phyloP scores from a whole-genome alignment of 1,140 invertebrate species.

The Colletes gigas region DNA sequence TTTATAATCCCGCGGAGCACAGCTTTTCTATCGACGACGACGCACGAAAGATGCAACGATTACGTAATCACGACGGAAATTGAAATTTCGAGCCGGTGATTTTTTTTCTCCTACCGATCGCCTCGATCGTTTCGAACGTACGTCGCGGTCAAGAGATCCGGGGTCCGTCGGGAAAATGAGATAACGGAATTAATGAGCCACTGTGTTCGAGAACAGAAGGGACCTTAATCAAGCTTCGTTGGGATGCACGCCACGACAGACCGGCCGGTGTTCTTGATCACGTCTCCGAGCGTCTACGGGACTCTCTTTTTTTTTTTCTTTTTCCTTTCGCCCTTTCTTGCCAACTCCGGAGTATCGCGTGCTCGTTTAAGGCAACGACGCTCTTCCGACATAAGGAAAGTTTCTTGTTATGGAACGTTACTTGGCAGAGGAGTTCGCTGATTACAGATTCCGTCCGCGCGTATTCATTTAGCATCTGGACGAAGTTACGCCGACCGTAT shows the following conservation, averaged over 20 bases:
- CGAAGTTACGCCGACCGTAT: too few relatives aligned
- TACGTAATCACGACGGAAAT: too few relatives aligned
- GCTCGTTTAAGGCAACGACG: conserved; percentile 1
- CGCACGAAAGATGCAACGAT: background rate
- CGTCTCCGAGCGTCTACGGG: conserved; percentile 19
- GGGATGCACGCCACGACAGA: conserved; percentile 37
- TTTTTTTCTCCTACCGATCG: background rate
- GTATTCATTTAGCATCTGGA: conserved; percentile 3
- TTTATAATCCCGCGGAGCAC: conserved; percentile 33
- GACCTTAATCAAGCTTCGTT: conserved; percentile 54
- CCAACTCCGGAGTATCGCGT: conserved; percentile 15
- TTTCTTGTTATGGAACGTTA: conserved; percentile 16
- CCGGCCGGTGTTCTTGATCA: conserved; percentile 49
- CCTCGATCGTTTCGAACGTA: conserved; percentile 3
- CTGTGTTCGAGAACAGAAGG: conserved; percentile 45
- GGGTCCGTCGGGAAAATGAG: conserved; percentile 32
- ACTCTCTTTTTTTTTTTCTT: background rate
- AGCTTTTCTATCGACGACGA: background rate
- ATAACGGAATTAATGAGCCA: conserved; percentile 55
- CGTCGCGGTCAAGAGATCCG: conserved; percentile 45
- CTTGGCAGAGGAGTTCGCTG: background rate
- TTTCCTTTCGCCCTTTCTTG: conserved; percentile 12
- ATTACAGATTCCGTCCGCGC: conserved; percentile 22
- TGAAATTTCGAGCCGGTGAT: background rate
- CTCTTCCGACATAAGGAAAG: background rate